Percentiles rank a stretch among this genome's conserved stretches.
These are phyloP conservation scores for Gallinago nigripennis DNA, from an alignment of 2,797 vertebrate genomes.

Conservation along the genomic window DNA sequence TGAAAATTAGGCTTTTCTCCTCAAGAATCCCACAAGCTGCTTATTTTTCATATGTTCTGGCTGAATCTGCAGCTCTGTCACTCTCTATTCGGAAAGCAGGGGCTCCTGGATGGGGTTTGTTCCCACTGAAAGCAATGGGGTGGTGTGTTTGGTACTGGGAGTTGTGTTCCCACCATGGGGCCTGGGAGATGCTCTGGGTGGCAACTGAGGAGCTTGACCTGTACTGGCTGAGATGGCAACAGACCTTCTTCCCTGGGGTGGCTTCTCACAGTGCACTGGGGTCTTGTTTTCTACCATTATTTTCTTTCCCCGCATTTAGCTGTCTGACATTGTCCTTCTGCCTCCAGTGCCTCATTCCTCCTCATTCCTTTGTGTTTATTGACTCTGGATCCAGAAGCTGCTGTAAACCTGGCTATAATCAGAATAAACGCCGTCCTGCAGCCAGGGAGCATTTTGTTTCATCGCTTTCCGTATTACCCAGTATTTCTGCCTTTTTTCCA, in stretches of 20 bases:
- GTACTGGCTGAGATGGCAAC: neutral
- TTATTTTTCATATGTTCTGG: rapidly evolving
- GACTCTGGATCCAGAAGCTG: neutral
- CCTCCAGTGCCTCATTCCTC: neutral
- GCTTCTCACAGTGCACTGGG: neutral
- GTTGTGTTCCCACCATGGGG: rapidly evolving
- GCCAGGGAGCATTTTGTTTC: neutral
- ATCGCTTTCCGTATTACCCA: neutral
- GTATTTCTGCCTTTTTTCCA: neutral
- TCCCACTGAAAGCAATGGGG: neutral
- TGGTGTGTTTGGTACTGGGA: rapidly evolving
- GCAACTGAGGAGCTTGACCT: neutral
- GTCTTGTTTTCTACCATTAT: neutral
- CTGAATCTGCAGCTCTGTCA: neutral
- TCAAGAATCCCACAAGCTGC: neutral
- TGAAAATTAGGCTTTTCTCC: neutral
- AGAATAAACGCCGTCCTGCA: neutral
- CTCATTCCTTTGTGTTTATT: neutral
- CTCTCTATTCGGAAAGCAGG: neutral
- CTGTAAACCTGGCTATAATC: neutral
- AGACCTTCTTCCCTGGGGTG: neutral
- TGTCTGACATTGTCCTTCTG: neutral
- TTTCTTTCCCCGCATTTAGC: neutral
- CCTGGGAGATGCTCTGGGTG: neutral
- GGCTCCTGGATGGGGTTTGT: rapidly evolving